These are phyloP conservation scores for Pseudorhombus dupliciocellatus DNA, from an alignment of 2,113 vertebrate species.

Conservation along the genomic window DNA sequence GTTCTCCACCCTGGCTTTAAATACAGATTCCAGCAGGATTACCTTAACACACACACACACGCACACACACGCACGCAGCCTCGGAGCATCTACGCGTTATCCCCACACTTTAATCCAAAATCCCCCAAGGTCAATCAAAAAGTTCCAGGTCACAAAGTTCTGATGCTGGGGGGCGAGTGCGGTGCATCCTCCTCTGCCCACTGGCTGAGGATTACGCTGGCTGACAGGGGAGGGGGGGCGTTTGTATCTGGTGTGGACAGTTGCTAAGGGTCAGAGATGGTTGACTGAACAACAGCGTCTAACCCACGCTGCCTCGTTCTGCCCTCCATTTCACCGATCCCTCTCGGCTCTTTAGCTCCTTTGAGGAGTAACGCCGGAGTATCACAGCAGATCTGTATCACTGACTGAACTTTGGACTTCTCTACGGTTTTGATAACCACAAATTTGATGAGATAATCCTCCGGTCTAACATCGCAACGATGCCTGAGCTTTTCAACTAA, in stretches of 20 bases:
- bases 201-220: conserved; percentile 50
- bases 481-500: too few species aligned
- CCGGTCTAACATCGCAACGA: too few species aligned
- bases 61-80: neutral
- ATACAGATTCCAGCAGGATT: conserved; percentile 57
- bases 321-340: too few species aligned
- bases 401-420: too few species aligned
- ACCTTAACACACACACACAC: conserved; percentile 30
- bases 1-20: conserved; percentile 24
- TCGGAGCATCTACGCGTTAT: neutral
- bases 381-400: too few species aligned
- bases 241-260: conserved; percentile 45
- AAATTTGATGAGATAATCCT: too few species aligned
- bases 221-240: conserved; percentile 41
- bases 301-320: too few species aligned
- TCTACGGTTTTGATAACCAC: too few species aligned
- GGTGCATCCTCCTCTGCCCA: conserved; percentile 24
- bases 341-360: too few species aligned
- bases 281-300: conserved; percentile 24
- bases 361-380: too few species aligned
- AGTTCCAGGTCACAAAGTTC: conserved; percentile 60
- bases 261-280: conserved; percentile 35
- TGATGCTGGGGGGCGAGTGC: conserved; percentile 6
- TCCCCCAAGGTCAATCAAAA: conserved; percentile 58
- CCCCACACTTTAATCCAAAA: conserved; percentile 48